Conservation (phyloP, 2,888 invertebrate genomes). For the Rhingia rostrata region DNA sequence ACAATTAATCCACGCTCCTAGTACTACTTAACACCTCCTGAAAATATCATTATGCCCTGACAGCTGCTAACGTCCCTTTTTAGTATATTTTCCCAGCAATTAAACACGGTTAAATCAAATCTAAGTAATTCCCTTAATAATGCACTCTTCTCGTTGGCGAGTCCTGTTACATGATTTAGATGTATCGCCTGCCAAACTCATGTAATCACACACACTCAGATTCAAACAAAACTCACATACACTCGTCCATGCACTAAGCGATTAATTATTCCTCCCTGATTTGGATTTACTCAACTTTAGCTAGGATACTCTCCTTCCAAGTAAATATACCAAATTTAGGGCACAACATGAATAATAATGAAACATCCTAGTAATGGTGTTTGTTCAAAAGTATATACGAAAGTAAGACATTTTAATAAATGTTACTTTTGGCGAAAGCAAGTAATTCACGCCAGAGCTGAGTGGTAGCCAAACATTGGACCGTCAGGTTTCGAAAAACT, state of each 20-base stretch:
- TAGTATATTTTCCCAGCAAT: neutral
- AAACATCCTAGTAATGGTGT: conserved; percentile 38
- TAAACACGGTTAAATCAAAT: neutral
- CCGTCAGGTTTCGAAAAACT: conserved; percentile 31
- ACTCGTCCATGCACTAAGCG: conserved; percentile 17
- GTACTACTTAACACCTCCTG: neutral
- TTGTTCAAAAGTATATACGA: conserved; percentile 2
- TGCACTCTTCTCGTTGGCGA: conserved; percentile 22
- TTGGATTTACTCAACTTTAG: conserved; percentile 18
- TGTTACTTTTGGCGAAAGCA: conserved; percentile 39
- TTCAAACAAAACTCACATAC: neutral
- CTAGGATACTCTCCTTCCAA: conserved; percentile 9
- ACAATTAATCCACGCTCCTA: neutral
- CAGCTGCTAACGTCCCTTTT: neutral
- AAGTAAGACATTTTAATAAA: conserved; percentile 54
- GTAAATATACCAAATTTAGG: conserved; percentile 36
- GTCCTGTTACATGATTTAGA: conserved; percentile 50
- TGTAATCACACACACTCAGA: conserved; percentile 18
- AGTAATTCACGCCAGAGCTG: conserved; percentile 37
- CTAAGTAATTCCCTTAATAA: conserved; percentile 38
- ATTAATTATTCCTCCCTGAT: conserved; percentile 62
- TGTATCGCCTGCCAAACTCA: conserved; percentile 34
- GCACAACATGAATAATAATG: conserved; percentile 61
- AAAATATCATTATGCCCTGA: neutral
- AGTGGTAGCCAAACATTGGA: neutral